A percentile compares a stretch with the other conserved stretches of the same genome.
Conservation (phyloP, 2,797 vertebrate species). For the Sebastes steindachneri region DNA sequence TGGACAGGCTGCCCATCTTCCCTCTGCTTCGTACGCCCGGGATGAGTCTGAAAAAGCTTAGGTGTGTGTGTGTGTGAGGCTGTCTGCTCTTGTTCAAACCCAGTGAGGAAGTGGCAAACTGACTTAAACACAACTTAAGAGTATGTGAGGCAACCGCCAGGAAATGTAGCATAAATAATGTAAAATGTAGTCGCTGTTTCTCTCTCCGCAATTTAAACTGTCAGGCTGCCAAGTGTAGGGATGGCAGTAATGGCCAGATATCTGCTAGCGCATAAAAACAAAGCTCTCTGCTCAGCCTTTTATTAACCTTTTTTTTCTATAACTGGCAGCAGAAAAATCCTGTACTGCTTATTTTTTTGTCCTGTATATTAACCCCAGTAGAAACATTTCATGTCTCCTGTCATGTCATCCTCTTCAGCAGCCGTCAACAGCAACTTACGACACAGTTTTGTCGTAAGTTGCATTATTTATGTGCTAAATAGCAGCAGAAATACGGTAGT, state of each 20-base stretch:
- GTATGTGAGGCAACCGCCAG: slow-evolving; percentile 13
- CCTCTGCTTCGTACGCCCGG: background rate
- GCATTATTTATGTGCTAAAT: slow-evolving; percentile 50
- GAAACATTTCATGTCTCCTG: background rate
- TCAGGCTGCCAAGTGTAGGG: slow-evolving; percentile 21
- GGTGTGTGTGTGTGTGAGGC: background rate
- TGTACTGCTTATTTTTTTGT: background rate
- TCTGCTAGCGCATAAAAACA: background rate
- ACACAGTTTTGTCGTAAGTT: slow-evolving; percentile 11
- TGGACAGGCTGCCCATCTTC: slow-evolving; percentile 7
- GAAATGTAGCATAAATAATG: slow-evolving; percentile 53
- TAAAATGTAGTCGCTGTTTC: slow-evolving; percentile 34
- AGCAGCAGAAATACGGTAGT: slow-evolving; percentile 17
- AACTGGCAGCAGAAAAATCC: background rate
- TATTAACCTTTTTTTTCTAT: background rate
- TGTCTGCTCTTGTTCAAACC: background rate
- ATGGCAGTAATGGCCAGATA: slow-evolving; percentile 34
- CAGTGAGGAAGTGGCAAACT: background rate
- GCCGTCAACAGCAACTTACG: background rate
- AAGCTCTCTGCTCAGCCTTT: background rate
- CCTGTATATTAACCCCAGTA: background rate
- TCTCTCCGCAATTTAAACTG: slow-evolving; percentile 37
- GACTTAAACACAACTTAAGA: background rate
- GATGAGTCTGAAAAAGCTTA: background rate
- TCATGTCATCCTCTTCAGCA: slow-evolving; percentile 18